Conservation (phyloP, 1,140 invertebrate genomes). For the Aphaenogaster ashmeadi region DNA sequence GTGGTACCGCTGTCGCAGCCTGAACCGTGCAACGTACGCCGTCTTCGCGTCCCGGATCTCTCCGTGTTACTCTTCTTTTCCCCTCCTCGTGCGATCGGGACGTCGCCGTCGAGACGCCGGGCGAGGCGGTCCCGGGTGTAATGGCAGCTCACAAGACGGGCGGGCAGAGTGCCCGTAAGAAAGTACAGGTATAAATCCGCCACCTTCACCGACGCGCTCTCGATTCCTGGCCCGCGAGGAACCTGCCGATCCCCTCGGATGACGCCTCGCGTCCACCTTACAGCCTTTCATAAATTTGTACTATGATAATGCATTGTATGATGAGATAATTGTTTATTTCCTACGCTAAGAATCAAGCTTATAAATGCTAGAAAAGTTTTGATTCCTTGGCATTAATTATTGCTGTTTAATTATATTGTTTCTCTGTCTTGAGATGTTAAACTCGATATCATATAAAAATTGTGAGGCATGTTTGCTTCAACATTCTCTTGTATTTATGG, state of each 20-base stretch:
- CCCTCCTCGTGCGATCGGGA: neutral
- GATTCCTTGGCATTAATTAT: neutral
- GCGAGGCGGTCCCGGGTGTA: constrained; percentile 58
- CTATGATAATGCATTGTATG: neutral
- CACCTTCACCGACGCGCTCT: neutral
- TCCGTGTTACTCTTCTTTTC: neutral
- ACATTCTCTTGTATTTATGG: neutral
- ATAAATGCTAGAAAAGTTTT: neutral
- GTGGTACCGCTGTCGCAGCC: constrained; percentile 15
- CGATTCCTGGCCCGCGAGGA: neutral
- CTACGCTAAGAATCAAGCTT: neutral
- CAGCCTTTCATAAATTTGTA: neutral
- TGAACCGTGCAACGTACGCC: constrained; percentile 11
- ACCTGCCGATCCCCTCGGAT: neutral
- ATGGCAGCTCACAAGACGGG: constrained; percentile 87
- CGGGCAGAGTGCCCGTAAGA: constrained; percentile 89
- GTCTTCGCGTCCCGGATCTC: neutral
- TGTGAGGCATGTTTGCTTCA: neutral
- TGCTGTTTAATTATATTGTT: neutral
- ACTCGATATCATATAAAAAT: neutral
- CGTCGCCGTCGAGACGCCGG: neutral
- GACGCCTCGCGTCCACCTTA: too few relatives aligned
- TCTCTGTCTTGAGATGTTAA: neutral
- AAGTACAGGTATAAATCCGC: constrained; percentile 89
- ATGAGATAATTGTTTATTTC: constrained; percentile 23